Evolutionary conservation across 1,140 invertebrate genomes (phyloP), one percentile per base, ranked within the genome.

Genomic region (Hermetia illucens): DNA sequence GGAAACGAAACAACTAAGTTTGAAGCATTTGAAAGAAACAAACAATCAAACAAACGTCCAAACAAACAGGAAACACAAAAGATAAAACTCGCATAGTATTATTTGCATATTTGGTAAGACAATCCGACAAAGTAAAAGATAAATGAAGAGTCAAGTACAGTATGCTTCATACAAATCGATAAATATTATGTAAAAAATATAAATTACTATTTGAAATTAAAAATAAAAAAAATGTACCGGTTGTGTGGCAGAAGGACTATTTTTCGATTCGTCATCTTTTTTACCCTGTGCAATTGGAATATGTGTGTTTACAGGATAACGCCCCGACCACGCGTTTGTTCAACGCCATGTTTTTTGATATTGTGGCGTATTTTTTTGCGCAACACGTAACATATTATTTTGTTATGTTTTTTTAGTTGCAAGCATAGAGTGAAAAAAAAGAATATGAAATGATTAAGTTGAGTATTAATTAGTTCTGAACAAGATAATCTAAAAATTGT

Each of bases 221-320:
- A n/a, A n/a, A n/a, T n/a, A n/a, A n/a, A 40, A 41, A 45, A 50
- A 43, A 47, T 53, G 54, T 74, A 74, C 71, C 70, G 70, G 70
- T 69, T 72, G 68, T 68, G 67, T 69, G 62, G 69, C 68, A 64
- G 71, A 66, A 62, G 74, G 70, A 66, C 71, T 75, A 72, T 71
- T 73, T 65, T 70, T 48, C 37, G 24, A 36, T 42, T 47, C 53
- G 40, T 55, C 53, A 40, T 58, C 55, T 27, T 42, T 34, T 18
- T 34, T 34, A 12, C 12, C 32, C 32, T 34, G 24, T 27, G 24
- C 8, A 27, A 27, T 9, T 9, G 13, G 8, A 27, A 27, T 13
- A 27, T n/a, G n/a, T n/a, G n/a, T n/a, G n/a, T n/a, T n/a, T n/a
- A n/a, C n/a, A n/a, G n/a, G n/a, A n/a, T n/a, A n/a, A n/a, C n/a